Percentiles rank a stretch among this genome's conserved stretches.
These are phyloP conservation scores for Drosophila differens DNA, from an alignment of 2,888 invertebrate species.

Conservation along the genomic window DNA sequence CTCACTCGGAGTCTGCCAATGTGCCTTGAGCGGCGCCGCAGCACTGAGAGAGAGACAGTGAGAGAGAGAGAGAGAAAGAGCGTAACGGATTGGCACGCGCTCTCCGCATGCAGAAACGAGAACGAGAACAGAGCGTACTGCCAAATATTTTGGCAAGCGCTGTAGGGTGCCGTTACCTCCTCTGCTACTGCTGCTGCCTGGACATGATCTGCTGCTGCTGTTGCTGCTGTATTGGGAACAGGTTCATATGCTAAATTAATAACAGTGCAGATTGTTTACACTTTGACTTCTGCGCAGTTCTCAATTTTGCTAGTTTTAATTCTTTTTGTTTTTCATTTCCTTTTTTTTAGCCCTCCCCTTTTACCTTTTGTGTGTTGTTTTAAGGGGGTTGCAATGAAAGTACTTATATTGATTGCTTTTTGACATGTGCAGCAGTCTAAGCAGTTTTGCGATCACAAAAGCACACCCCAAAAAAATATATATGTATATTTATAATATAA, in stretches of 20 bases:
- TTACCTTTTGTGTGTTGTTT: neutral
- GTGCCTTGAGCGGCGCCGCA: slow-evolving; percentile 38
- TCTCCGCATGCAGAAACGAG: slow-evolving; percentile 19
- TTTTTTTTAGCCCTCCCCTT: slow-evolving; percentile 30
- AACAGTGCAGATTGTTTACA: slow-evolving; percentile 7
- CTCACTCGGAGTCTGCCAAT: slow-evolving; percentile 27
- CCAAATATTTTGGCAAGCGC: slow-evolving; percentile 63
- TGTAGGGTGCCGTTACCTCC: slow-evolving; percentile 35
- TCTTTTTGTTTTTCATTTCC: slow-evolving; percentile 10
- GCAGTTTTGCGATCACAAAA: slow-evolving; percentile 20
- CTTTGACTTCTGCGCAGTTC: slow-evolving; percentile 41
- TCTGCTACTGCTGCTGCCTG: slow-evolving; percentile 19
- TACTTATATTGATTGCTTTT: slow-evolving; percentile 26
- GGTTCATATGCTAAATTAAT: slow-evolving; percentile 14
- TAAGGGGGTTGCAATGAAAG: slow-evolving; percentile 55
- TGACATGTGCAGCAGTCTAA: slow-evolving; percentile 36
- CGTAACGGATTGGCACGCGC: slow-evolving; percentile 38
- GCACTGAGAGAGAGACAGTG: slow-evolving; percentile 28
- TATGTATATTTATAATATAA: neutral
- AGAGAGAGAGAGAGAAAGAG: slow-evolving; percentile 14
- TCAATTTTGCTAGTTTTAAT: slow-evolving; percentile 11
- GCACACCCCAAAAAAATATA: slow-evolving; percentile 37
- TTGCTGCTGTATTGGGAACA: slow-evolving; percentile 25
- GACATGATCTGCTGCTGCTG: slow-evolving; percentile 27
- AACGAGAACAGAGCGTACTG: slow-evolving; percentile 18